These are phyloP conservation scores for Blomia tropicalis DNA, from an alignment of 2,888 invertebrate species.

Conservation along the genomic window DNA sequence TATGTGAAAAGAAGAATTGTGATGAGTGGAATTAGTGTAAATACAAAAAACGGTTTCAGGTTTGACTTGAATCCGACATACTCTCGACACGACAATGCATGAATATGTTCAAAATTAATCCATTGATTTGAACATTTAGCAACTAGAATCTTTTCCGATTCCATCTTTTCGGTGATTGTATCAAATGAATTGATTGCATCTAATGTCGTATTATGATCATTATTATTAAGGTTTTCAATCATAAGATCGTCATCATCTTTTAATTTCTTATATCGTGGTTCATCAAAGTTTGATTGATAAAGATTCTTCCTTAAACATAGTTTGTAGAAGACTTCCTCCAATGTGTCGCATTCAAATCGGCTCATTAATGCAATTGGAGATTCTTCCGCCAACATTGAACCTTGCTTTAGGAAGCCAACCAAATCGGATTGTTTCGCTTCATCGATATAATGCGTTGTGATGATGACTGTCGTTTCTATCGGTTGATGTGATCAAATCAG, in stretches of 20 bases:
- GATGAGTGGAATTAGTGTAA: slow-evolving; percentile 16
- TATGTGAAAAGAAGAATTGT: slow-evolving; percentile 7
- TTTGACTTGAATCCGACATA: slow-evolving; percentile 33
- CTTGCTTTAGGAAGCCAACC: slow-evolving; percentile 36
- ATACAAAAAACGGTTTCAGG: slow-evolving; percentile 30
- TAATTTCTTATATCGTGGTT: background rate
- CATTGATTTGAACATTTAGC: background rate
- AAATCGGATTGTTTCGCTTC: slow-evolving; percentile 47
- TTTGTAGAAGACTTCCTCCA: slow-evolving; percentile 83
- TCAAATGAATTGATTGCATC: background rate
- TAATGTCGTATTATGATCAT: too few species aligned
- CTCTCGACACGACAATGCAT: slow-evolving; percentile 34
- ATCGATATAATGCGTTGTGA: slow-evolving; percentile 87
- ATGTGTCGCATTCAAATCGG: slow-evolving; percentile 31
- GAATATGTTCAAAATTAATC: slow-evolving; percentile 5
- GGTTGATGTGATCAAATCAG: background rate
- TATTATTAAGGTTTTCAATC: background rate
- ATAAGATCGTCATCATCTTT: background rate
- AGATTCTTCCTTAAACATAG: slow-evolving; percentile 38
- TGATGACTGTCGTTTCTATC: slow-evolving; percentile 70
- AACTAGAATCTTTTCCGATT: background rate
- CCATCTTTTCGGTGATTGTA: background rate
- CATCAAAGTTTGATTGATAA: background rate
- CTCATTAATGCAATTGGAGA: slow-evolving; percentile 33
- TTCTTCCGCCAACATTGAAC: slow-evolving; percentile 34